Evolutionary conservation across 2,888 invertebrate genomes (phyloP).

Genomic region (Endomychus coccineus): DNA sequence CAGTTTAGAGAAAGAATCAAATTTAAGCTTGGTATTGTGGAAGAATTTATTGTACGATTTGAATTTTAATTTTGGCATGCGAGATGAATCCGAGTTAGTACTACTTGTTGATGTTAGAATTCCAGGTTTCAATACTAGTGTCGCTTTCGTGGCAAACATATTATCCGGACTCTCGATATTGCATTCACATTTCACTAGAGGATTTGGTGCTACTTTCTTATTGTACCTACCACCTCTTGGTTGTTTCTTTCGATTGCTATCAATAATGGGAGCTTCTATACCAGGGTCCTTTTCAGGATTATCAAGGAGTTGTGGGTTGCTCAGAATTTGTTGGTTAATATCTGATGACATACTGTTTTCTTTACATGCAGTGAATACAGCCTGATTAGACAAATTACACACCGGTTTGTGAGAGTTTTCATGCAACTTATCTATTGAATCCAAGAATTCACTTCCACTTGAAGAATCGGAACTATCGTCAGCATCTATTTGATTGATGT

Average conservation of each 20-base stretch:
- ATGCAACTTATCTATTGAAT: conserved; percentile 34
- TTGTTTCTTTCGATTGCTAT: conserved; percentile 10
- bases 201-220: conserved; percentile 48
- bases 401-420: conserved; percentile 16
- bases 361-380: conserved; percentile 31
- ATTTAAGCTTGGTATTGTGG: conserved; percentile 6
- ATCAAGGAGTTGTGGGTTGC: conserved; percentile 2
- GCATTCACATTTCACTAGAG: conserved; percentile 31
- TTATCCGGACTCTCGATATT: conserved; percentile 15
- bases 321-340: conserved; percentile 1
- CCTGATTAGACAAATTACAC: conserved; percentile 13
- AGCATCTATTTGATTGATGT: too few species aligned
- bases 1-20: conserved; percentile 8
- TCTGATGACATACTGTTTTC: conserved; percentile 4
- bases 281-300: background rate
- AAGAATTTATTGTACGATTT: conserved; percentile 17
- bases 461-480: conserved; percentile 33
- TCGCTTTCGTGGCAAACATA: conserved; percentile 43
- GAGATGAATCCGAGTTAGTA: too few species aligned
- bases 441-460: conserved; percentile 40
- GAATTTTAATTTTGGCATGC: conserved; percentile 35
- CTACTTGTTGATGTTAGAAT: conserved; percentile 20
- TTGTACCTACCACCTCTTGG: conserved; percentile 47
- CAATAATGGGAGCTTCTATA: background rate
- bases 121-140: conserved; percentile 44